A percentile compares a stretch with the other conserved stretches of the same genome.
phyloP scores from a whole-genome alignment of 2,113 vertebrate genomes.

The Maccullochella peelii region DNA sequence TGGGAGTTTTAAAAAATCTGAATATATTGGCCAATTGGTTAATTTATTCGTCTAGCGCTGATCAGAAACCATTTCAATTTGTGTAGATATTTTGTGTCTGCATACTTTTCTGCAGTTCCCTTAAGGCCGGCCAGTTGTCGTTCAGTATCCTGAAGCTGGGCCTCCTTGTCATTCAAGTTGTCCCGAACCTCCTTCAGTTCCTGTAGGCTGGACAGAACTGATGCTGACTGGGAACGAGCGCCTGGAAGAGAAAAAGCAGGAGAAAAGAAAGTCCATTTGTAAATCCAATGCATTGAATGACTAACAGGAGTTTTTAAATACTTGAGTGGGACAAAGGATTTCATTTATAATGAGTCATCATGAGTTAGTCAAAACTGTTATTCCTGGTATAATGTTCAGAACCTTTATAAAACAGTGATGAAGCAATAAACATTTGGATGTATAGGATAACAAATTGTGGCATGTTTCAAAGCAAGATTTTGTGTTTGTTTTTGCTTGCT shows the following conservation, averaged over 20 bases:
- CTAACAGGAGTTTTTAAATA: neutral
- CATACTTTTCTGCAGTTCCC: slow-evolving; percentile 89
- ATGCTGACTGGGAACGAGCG: slow-evolving; percentile 83
- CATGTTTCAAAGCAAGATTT: neutral
- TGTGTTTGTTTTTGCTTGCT: neutral
- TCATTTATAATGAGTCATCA: no score
- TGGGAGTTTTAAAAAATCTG: no score
- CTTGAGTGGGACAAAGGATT: neutral
- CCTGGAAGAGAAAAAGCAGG: slow-evolving; percentile 71
- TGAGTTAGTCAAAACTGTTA: neutral
- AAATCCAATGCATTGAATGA: neutral
- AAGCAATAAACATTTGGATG: neutral
- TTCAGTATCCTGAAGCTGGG: slow-evolving; percentile 84
- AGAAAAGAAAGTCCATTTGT: no score
- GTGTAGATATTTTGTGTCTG: neutral
- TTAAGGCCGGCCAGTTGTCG: slow-evolving; percentile 86
- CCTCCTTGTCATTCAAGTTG: slow-evolving; percentile 84
- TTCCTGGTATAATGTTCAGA: neutral
- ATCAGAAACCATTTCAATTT: neutral
- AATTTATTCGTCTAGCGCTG: neutral
- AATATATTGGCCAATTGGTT: no score
- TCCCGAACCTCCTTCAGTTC: slow-evolving; percentile 86
- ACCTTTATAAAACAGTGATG: neutral
- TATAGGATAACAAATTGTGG: neutral
- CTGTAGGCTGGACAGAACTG: slow-evolving; percentile 89